These are phyloP conservation scores for Aquatica leii DNA, from an alignment of 2,888 invertebrate genomes.

Conservation along the genomic window DNA sequence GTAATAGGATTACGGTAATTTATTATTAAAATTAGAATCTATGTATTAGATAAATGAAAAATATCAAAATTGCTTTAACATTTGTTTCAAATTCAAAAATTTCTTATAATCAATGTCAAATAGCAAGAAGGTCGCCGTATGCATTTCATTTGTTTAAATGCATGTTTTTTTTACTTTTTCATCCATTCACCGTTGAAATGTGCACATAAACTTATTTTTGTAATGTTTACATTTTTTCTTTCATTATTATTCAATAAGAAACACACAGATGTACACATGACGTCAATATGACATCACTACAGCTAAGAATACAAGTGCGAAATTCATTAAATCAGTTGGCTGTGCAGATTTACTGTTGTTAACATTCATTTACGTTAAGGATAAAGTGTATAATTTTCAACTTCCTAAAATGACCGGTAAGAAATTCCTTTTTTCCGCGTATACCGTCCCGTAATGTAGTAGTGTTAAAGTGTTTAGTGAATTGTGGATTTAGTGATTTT, in stretches of 20 bases:
- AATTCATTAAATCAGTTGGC: constrained; percentile 14
- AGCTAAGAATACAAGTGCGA: constrained; percentile 26
- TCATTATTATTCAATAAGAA: neutral
- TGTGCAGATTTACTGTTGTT: constrained; percentile 18
- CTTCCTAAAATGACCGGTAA: constrained; percentile 14
- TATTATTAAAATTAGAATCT: too few relatives aligned
- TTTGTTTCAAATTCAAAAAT: too few relatives aligned
- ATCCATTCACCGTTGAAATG: too few relatives aligned
- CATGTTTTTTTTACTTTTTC: too few relatives aligned
- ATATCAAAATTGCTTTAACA: too few relatives aligned
- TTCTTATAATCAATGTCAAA: too few relatives aligned
- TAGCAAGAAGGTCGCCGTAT: too few relatives aligned
- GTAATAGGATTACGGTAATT: too few relatives aligned
- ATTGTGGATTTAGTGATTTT: constrained; percentile 36
- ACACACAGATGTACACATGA: constrained; percentile 28
- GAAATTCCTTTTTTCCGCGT: constrained; percentile 3
- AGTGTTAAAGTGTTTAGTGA: constrained; percentile 21
- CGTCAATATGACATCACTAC: constrained; percentile 33
- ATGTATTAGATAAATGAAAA: too few relatives aligned
- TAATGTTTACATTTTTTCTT: too few relatives aligned
- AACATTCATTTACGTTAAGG: neutral
- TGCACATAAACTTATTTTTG: too few relatives aligned
- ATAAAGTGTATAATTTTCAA: neutral
- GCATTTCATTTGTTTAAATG: too few relatives aligned
- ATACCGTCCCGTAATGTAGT: neutral